Conservation (phyloP, 2,888 invertebrate species). For the Priocnemis perturbator region DNA sequence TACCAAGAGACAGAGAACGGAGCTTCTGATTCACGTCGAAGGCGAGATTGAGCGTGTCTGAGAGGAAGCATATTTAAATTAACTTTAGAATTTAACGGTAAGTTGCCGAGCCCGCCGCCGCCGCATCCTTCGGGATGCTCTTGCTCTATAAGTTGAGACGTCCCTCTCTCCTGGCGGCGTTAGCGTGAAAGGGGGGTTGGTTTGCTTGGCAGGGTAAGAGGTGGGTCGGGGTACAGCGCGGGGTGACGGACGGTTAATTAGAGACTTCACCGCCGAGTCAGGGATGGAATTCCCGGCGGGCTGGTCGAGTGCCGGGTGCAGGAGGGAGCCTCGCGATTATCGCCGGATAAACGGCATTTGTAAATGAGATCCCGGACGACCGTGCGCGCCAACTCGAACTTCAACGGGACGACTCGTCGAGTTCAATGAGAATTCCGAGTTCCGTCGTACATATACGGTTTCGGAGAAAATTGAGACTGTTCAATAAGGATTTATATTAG, state of each 20-base stretch:
- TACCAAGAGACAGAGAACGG: not conserved
- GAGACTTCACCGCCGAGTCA: conserved; percentile 50
- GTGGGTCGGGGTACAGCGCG: not conserved
- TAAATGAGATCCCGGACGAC: conserved; percentile 33
- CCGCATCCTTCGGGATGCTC: conserved; percentile 15
- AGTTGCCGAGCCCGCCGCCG: conserved; percentile 7
- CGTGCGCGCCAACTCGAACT: not conserved
- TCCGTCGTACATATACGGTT: no score
- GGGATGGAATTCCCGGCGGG: conserved; percentile 42
- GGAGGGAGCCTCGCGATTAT: conserved; percentile 34
- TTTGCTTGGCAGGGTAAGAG: not conserved
- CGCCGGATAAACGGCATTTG: conserved; percentile 37
- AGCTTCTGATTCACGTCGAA: not conserved
- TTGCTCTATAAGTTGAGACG: conserved; percentile 38
- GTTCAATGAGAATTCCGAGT: not conserved
- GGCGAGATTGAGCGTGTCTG: conserved; percentile 13
- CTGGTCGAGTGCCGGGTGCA: conserved; percentile 40
- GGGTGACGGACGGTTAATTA: conserved; percentile 64
- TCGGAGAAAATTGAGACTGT: no score
- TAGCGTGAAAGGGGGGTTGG: not conserved
- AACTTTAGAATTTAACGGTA: conserved; percentile 25
- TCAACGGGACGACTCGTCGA: not conserved
- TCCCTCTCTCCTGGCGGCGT: conserved; percentile 18
- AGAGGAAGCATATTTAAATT: conserved; percentile 1
- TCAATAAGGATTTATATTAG: no score